Evolutionary conservation across 2,797 vertebrate genomes (phyloP).

Genomic region (Lerista edwardsae): DNA sequence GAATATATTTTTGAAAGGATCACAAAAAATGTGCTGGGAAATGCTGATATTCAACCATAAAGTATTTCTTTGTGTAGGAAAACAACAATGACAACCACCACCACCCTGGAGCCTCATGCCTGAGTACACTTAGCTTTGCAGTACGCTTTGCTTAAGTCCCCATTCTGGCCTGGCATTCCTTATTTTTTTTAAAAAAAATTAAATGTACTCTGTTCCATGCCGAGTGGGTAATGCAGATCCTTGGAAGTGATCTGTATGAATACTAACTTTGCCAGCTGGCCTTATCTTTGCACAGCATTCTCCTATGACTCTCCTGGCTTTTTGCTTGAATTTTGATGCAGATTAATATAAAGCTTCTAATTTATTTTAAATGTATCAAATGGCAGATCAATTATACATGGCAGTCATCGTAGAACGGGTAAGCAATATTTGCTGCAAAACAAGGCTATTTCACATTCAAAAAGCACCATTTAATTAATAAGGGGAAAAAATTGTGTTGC

Average conservation of each 20-base stretch:
- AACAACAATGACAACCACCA: too few relatives aligned
- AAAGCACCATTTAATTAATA: conserved; percentile 32
- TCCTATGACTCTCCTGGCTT: conserved; percentile 11
- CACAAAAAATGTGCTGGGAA: too few relatives aligned
- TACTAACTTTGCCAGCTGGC: conserved; percentile 28
- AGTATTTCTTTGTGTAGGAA: too few relatives aligned
- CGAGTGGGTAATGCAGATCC: background rate
- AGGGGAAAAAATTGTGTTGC: background rate
- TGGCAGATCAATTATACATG: conserved; percentile 28
- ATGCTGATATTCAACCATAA: too few relatives aligned
- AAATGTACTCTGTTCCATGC: background rate
- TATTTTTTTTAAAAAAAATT: conserved; percentile 6
- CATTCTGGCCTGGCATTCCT: background rate
- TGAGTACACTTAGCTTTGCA: background rate
- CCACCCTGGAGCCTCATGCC: too few relatives aligned
- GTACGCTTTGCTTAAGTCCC: background rate
- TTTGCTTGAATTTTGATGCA: conserved; percentile 29
- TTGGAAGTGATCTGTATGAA: conserved; percentile 21
- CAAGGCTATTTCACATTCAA: conserved; percentile 29
- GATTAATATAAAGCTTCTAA: conserved; percentile 30
- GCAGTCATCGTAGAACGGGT: background rate
- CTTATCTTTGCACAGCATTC: background rate
- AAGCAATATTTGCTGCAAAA: conserved; percentile 19
- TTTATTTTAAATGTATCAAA: conserved; percentile 39
- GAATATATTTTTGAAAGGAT: too few relatives aligned